These are phyloP conservation scores for Poecilia picta DNA, from an alignment of 2,797 vertebrate species.

Conservation along the genomic window DNA sequence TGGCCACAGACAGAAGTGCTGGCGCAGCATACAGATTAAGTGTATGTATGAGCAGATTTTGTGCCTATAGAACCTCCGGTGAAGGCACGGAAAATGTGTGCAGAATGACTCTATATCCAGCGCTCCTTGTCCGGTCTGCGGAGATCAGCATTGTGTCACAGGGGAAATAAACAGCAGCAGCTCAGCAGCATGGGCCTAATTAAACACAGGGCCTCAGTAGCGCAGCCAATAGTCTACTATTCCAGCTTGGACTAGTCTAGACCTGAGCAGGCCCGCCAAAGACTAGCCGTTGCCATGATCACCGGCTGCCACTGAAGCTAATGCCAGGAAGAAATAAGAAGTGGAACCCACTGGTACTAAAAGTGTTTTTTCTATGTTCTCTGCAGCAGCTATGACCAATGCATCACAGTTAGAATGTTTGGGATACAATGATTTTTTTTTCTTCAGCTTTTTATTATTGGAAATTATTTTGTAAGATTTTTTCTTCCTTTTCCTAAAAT, in stretches of 20 bases:
- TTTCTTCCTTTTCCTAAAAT: not conserved
- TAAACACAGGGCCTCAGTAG: conserved; percentile 71
- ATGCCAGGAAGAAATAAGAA: conserved; percentile 53
- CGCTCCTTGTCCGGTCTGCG: conserved; percentile 54
- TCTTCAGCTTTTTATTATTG: not conserved
- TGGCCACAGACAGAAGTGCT: conserved; percentile 18
- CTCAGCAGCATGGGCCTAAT: conserved; percentile 79
- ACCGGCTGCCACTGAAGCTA: conserved; percentile 51
- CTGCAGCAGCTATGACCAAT: conserved; percentile 24
- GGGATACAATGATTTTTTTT: conserved; percentile 8
- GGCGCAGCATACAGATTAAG: conserved; percentile 8
- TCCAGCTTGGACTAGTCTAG: conserved; percentile 64
- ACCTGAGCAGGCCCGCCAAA: conserved; percentile 56
- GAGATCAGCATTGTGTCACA: conserved; percentile 71
- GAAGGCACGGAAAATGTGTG: conserved; percentile 34
- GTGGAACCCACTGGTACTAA: conserved; percentile 25
- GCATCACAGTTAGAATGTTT: conserved; percentile 29
- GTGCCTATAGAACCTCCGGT: conserved; percentile 19
- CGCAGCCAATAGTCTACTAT: conserved; percentile 56
- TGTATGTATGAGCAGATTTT: conserved; percentile 20
- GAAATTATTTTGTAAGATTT: not conserved
- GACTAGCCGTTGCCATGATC: conserved; percentile 68
- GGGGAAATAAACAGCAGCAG: conserved; percentile 80
- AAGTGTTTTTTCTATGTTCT: conserved; percentile 36
- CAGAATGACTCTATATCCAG: conserved; percentile 50